Evolutionary conservation across 2,888 invertebrate species (phyloP).

Genomic region (Ashinkailepas kermadecensis): DNA sequence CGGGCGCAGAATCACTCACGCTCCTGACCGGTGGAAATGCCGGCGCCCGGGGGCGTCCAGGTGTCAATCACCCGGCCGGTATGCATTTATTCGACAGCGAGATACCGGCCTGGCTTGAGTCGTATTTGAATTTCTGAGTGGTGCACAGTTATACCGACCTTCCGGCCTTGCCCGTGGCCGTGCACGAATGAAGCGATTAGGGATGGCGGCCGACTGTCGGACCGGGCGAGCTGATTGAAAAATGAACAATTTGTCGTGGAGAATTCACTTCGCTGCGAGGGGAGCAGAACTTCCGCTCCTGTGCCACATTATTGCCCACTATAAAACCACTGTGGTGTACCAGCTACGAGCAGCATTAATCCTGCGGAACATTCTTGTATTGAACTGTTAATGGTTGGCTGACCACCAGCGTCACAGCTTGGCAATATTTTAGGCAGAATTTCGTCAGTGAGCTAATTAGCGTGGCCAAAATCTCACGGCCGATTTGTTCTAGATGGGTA

Average conservation of each 20-base stretch:
- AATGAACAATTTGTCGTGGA: too few species aligned
- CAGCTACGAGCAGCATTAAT: too few species aligned
- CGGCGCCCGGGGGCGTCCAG: background rate
- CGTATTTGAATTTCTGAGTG: background rate
- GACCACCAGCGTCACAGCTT: too few species aligned
- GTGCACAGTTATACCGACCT: background rate
- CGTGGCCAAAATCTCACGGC: background rate
- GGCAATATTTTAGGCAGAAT: too few species aligned
- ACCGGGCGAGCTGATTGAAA: background rate
- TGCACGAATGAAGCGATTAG: background rate
- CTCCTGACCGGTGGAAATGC: background rate
- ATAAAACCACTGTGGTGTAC: too few species aligned
- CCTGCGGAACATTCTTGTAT: too few species aligned
- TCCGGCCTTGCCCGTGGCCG: background rate
- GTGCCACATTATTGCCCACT: too few species aligned
- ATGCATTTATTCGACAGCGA: background rate
- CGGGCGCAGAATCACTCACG: background rate
- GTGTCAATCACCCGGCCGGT: background rate
- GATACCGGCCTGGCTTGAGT: background rate
- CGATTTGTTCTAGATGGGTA: too few species aligned
- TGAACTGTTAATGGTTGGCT: too few species aligned
- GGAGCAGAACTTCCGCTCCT: too few species aligned
- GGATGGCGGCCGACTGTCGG: background rate
- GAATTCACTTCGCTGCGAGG: too few species aligned
- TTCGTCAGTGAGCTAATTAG: background rate